A percentile compares a stretch with the other conserved stretches of the same genome.
Conservation (phyloP, 2,888 invertebrate species). For the Ectemnius continuus region DNA sequence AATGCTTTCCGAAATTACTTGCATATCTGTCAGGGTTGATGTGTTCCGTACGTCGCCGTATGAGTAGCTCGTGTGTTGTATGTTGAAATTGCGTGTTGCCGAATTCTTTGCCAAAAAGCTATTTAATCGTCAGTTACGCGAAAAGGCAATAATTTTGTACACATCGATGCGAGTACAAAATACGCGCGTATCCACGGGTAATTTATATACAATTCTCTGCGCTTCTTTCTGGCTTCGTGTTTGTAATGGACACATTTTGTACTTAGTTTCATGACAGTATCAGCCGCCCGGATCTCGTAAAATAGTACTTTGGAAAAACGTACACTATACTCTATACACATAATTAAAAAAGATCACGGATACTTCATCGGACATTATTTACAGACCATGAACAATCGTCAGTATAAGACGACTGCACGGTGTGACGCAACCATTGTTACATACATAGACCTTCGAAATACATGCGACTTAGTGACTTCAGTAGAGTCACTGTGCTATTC, state of each 20-base stretch:
- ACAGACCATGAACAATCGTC: slow-evolving; percentile 46
- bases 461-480: slow-evolving; percentile 6
- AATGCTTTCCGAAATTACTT: slow-evolving; percentile 46
- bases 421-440: slow-evolving; percentile 28
- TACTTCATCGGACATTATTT: slow-evolving; percentile 36
- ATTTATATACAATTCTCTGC: slow-evolving; percentile 51
- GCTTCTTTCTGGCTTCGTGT: slow-evolving; percentile 19
- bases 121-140: slow-evolving; percentile 26
- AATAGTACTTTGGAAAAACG: slow-evolving; percentile 42
- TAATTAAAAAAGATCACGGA: slow-evolving; percentile 25
- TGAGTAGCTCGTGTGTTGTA: slow-evolving; percentile 13
- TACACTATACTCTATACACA: slow-evolving; percentile 33
- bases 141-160: slow-evolving; percentile 52
- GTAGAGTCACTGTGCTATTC: background rate
- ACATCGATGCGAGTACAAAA: slow-evolving; percentile 55
- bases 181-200: slow-evolving; percentile 41
- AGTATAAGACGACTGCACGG: slow-evolving; percentile 35
- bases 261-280: slow-evolving; percentile 54
- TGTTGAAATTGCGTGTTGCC: background rate
- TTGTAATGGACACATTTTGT: slow-evolving; percentile 61
- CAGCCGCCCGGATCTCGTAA: slow-evolving; percentile 32
- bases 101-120: slow-evolving; percentile 21
- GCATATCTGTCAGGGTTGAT: slow-evolving; percentile 26
- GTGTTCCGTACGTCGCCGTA: slow-evolving; percentile 12
- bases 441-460: slow-evolving; percentile 32